Percentiles rank a stretch among this genome's conserved stretches.
Conservation (phyloP, 1,140 invertebrate genomes). For the Habropoda laboriosa region DNA sequence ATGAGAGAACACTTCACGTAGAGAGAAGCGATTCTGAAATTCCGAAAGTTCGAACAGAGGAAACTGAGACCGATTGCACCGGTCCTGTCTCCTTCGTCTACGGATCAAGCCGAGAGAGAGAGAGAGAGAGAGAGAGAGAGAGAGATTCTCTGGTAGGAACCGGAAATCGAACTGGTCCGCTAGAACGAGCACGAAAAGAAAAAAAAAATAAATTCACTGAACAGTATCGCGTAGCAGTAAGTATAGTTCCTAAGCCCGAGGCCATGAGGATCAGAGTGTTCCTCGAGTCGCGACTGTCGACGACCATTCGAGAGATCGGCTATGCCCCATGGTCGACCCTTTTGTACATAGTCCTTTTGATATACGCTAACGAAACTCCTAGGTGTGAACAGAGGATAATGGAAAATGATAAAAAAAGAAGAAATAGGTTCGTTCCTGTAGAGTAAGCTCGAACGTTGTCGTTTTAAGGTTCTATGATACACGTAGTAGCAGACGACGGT, state of each 20-base stretch:
- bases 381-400: slow-evolving; percentile 56
- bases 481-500: slow-evolving; percentile 36
- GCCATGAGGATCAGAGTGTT: not conserved
- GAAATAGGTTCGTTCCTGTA: slow-evolving; percentile 70
- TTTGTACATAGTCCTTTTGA: slow-evolving; percentile 79
- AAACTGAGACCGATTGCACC: not conserved
- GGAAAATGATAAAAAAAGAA: not conserved
- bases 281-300: not conserved
- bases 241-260: slow-evolving; percentile 77
- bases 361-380: slow-evolving; percentile 71
- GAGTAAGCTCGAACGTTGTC: slow-evolving; percentile 59
- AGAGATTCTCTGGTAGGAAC: no score
- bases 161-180: not conserved
- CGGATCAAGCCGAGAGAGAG: not conserved
- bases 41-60: no score
- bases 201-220: slow-evolving; percentile 44
- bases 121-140: no score
- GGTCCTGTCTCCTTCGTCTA: slow-evolving; percentile 1
- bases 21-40: not conserved
- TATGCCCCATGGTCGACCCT: slow-evolving; percentile 24
- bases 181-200: slow-evolving; percentile 6
- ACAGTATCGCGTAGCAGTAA: slow-evolving; percentile 74
- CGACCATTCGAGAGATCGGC: slow-evolving; percentile 19
- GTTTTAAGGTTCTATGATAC: slow-evolving; percentile 43
- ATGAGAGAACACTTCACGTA: no score